Evolutionary conservation across 92 coral and sea anemone species (phyloP), one percentile per base, ranked within the genome.

Genomic region (Phymanthus crucifer): DNA sequence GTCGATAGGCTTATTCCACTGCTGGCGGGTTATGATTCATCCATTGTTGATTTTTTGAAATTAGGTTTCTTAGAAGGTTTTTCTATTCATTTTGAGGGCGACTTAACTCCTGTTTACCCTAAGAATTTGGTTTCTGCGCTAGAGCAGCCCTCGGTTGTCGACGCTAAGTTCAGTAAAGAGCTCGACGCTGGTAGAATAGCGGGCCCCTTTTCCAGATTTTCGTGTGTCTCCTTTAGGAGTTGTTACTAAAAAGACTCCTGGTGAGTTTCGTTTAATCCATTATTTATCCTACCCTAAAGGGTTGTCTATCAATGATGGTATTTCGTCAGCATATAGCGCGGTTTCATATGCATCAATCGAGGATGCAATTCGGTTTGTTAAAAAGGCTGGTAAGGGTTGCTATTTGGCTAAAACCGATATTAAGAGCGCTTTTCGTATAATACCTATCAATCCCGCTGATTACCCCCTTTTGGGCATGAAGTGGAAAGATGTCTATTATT

Each of bases 241-340:
- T 43, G 48, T 43, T 5, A 5, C 48, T 43, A 43, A 43, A 13
- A 43, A 43, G 13, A 43, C 48, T 43, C 48, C 13, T 5, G 83
- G 90, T 0, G 87, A 87, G 47, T 87, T 83, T 65, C 46, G 84
- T 3, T 32, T 87, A 40, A 87, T 87, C 40, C 79, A 88, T 68
- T 80, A 88, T 45, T 76, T 88, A 54, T 83, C 87, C n/a, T 87
- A 19, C 72, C 86, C 82, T 1, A 75, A 82, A 46, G 90, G 90
- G 2, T 70, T 70, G 29, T 87, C 91, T 32, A 45, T 88, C 48
- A 83, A 88, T 38, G 84, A 77, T 73, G 80, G 70, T 32, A 87
- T 87, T 35, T 66, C 80, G 32, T 11, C 21, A 17, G 87, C 82
- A 23, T 72, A 35, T 83, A 74, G 79, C 0, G 36, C 79, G 8